Base-by-base conservation (phyloP, 2,888 invertebrate genomes). In the Venusia cambrica region DNA sequence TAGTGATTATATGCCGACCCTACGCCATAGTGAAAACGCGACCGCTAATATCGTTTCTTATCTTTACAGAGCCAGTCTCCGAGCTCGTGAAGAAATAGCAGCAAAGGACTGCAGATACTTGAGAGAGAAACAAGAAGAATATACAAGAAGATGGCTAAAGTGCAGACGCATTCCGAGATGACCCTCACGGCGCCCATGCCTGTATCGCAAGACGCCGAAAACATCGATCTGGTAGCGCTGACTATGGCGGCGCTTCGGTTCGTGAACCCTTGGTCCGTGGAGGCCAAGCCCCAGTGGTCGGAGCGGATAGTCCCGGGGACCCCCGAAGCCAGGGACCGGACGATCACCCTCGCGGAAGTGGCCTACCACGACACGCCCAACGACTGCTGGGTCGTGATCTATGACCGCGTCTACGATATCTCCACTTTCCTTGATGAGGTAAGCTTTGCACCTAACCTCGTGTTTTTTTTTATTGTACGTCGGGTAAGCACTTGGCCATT, bases 341-440 rank as follows among this genome's bases (percentile, higher is more conserved):
- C 77, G 18, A 92, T 94, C 31, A 88, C 89, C n/a, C 79, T 96
- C 29, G 90, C 92, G 27, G 92, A 96, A 76, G 93, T 96, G 2
- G 88, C 92, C 2, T 89, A 89, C 61, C 96, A 96, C 62, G 95
- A 95, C 62, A 87, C 88, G 7, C 71, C 74, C 3, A 73, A 89
- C 5, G 94, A 95, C 64, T 96, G 96, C 73, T 96, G 96, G 96
- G 88, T 96, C 28, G 90, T 94, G n/a, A 90, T 97, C 24, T 94
- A 93, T 70, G 96, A 97, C 79, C 91, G 93, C 36, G 93, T 97
- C 5, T 96, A 95, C 70, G 92, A 96, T 62, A 90, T 95, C 29
- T 93, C 95, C 1, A 87, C 89, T 16, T 95, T 96, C 67, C 69
- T 96, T 19, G 80, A 89, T 46, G 90, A 91, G 88, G 92, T 92